Evolutionary conservation across 1,140 invertebrate species (phyloP).

Genomic region (Lepidurus couesii): DNA sequence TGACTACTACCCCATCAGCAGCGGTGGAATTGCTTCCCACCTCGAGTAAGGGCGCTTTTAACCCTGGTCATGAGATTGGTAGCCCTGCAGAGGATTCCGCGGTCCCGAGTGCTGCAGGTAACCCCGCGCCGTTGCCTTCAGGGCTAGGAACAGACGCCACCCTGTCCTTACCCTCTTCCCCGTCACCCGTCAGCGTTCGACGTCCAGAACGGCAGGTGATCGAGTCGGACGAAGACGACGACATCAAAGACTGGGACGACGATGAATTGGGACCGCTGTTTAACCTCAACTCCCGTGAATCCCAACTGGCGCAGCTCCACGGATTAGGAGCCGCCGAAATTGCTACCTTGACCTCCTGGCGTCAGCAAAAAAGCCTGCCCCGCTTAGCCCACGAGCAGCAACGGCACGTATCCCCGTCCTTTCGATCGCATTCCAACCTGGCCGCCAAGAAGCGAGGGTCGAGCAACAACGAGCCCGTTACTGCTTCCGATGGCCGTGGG

Average conservation of each 20-base stretch:
- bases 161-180: neutral
- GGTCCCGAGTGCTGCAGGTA: neutral
- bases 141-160: neutral
- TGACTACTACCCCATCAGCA: neutral
- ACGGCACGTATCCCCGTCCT: conserved; percentile 1
- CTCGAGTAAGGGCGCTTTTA: neutral
- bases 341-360: conserved; percentile 27
- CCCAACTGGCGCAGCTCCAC: conserved; percentile 33
- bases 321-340: conserved; percentile 32
- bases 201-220: neutral
- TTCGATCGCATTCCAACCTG: conserved; percentile 13
- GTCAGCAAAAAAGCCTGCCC: conserved; percentile 25
- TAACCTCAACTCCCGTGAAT: conserved; percentile 28
- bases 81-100: neutral
- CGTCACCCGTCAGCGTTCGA: neutral
- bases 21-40: neutral
- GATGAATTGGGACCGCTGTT: neutral
- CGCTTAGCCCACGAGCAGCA: conserved; percentile 24
- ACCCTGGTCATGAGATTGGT: neutral
- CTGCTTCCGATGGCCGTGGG: neutral
- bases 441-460: neutral
- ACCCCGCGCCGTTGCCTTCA: neutral
- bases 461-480: neutral
- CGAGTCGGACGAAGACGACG: neutral
- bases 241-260: neutral